Percentiles rank a stretch among this genome's conserved stretches.
These are phyloP conservation scores for Heliornis fulica DNA, from an alignment of 2,113 vertebrate genomes.

Conservation along the genomic window DNA sequence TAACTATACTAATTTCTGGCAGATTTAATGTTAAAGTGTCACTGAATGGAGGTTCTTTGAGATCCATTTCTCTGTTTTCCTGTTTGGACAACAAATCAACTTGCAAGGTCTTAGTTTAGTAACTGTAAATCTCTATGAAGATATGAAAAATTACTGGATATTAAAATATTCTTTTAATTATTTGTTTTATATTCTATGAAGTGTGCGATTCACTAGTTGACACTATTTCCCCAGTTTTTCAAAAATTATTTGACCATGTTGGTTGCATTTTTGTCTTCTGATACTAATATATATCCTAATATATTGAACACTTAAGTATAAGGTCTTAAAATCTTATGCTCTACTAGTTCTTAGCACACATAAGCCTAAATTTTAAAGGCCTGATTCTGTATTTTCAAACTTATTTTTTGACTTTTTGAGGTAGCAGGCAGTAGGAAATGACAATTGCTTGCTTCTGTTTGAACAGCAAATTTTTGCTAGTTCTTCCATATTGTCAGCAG, in stretches of 20 bases:
- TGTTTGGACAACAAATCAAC: background rate
- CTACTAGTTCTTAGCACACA: background rate
- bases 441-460: background rate
- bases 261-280: background rate
- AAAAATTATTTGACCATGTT: background rate
- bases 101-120: background rate
- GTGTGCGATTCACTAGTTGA: background rate
- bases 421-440: background rate
- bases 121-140: background rate
- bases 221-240: background rate
- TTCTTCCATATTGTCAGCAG: background rate
- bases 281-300: background rate
- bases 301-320: background rate
- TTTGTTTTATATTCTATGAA: background rate
- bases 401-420: background rate
- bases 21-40: background rate
- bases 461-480: background rate
- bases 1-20: background rate
- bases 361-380: background rate
- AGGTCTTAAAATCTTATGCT: background rate
- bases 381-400: background rate
- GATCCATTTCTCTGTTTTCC: no score
- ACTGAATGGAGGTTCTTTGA: fast-evolving
- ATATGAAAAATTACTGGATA: background rate
- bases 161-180: background rate